A percentile compares a stretch with the other conserved stretches of the same genome.
phyloP scores from a whole-genome alignment of 2,888 invertebrate species.

The Odontomyia ornata region DNA sequence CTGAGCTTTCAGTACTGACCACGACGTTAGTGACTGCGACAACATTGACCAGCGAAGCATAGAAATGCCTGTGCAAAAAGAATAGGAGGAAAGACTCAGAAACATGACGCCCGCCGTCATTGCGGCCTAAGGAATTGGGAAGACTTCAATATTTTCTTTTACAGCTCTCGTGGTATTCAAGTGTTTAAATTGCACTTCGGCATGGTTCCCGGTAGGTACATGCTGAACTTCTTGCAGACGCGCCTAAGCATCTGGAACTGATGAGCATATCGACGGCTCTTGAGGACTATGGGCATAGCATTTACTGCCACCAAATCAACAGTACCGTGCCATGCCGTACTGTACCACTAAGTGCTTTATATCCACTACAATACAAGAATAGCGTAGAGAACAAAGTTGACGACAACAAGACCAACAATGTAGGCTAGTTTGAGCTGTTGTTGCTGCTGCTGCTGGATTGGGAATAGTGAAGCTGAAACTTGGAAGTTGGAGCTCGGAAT shows the following conservation, averaged over 20 bases:
- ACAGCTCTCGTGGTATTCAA: slow-evolving; percentile 3
- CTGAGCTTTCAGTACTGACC: not conserved
- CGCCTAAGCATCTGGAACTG: slow-evolving; percentile 20
- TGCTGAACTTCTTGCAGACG: not conserved
- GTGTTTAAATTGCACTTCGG: slow-evolving; percentile 38
- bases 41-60: slow-evolving; percentile 7
- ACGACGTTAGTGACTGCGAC: slow-evolving; percentile 1
- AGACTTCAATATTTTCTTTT: not conserved
- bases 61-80: slow-evolving; percentile 1
- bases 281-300: not conserved
- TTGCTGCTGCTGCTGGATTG: not conserved
- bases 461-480: not conserved
- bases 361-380: not conserved
- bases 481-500: not conserved
- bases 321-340: not conserved
- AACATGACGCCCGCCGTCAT: not conserved
- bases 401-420: not conserved
- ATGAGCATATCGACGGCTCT: slow-evolving; percentile 11
- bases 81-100: not conserved
- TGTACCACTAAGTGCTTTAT: not conserved
- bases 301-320: slow-evolving; percentile 23
- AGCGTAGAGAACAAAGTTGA: not conserved
- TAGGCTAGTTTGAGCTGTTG: not conserved
- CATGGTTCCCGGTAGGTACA: slow-evolving; percentile 11
- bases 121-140: slow-evolving; percentile 1